Conservation (phyloP, 2,797 vertebrate genomes). For the Megalops cyprinoides region DNA sequence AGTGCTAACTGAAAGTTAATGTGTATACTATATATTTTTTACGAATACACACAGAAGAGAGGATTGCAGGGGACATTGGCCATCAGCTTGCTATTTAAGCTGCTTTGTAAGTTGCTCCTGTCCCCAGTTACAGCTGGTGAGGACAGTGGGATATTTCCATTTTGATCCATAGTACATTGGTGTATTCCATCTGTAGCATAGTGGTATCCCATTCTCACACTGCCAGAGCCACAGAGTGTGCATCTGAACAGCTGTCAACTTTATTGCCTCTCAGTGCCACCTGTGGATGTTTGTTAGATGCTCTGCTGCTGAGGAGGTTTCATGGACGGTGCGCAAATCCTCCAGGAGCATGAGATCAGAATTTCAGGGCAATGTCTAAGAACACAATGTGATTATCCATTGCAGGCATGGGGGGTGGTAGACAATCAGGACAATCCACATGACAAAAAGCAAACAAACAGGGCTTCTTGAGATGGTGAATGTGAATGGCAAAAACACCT, state of each 20-base stretch:
- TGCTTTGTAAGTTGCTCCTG: not conserved
- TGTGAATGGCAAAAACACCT: no score
- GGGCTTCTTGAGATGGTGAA: no score
- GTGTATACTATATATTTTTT: no score
- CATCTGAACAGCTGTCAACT: not conserved
- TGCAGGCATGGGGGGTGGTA: no score
- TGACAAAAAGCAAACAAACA: no score
- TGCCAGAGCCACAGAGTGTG: not conserved
- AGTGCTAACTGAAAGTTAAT: not conserved
- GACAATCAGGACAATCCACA: no score
- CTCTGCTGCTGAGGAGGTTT: no score
- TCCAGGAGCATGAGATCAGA: no score
- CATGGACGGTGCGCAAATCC: no score
- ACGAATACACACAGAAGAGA: not conserved
- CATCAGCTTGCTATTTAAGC: not conserved
- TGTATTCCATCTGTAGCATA: not conserved
- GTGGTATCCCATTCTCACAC: not conserved
- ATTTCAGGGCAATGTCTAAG: no score
- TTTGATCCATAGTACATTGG: not conserved
- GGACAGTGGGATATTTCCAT: not conserved
- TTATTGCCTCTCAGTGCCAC: not conserved
- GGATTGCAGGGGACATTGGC: not conserved
- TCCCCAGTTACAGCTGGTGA: not conserved
- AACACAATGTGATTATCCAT: no score
- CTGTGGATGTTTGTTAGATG: not conserved